These are phyloP conservation scores for Chelidonichthys spinosus DNA, from an alignment of 2,797 vertebrate species.

Conservation along the genomic window DNA sequence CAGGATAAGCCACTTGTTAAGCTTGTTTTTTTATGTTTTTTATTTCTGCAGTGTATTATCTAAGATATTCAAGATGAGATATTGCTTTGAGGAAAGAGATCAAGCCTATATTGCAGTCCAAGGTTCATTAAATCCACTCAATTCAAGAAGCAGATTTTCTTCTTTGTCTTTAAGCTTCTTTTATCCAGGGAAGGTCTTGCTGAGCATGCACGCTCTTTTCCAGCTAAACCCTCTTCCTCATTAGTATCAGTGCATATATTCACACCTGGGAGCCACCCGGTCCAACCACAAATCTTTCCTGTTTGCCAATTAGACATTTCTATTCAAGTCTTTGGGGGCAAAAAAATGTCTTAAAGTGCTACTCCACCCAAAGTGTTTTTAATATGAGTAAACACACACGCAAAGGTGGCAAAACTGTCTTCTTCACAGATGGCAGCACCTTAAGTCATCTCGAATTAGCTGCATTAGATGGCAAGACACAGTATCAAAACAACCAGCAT, in stretches of 20 bases:
- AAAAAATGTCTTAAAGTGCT: slow-evolving; percentile 23
- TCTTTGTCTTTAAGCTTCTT: slow-evolving; percentile 77
- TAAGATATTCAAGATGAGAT: slow-evolving; percentile 53
- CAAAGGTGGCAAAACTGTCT: slow-evolving; percentile 2
- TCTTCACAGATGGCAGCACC: background rate
- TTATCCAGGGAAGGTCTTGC: slow-evolving; percentile 71
- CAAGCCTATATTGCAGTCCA: slow-evolving; percentile 53
- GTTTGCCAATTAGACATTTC: slow-evolving; percentile 67
- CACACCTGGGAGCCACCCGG: slow-evolving; percentile 66
- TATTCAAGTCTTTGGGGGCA: slow-evolving; percentile 48
- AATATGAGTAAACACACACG: slow-evolving; percentile 15
- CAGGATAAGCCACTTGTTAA: slow-evolving; percentile 41
- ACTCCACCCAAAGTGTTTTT: slow-evolving; percentile 41
- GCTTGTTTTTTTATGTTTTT: background rate
- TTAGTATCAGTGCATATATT: slow-evolving; percentile 66
- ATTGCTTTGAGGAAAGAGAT: slow-evolving; percentile 67
- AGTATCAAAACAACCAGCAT: too few species aligned
- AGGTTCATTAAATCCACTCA: slow-evolving; percentile 74
- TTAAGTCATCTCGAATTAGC: background rate
- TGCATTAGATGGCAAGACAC: background rate
- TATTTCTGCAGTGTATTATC: slow-evolving; percentile 28
- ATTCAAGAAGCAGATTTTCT: slow-evolving; percentile 70
- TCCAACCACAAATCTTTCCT: slow-evolving; percentile 61
- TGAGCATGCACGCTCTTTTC: slow-evolving; percentile 71
- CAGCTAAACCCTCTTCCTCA: slow-evolving; percentile 69